These are phyloP conservation scores for Athene noctua DNA, from an alignment of 2,113 vertebrate genomes.

Conservation along the genomic window DNA sequence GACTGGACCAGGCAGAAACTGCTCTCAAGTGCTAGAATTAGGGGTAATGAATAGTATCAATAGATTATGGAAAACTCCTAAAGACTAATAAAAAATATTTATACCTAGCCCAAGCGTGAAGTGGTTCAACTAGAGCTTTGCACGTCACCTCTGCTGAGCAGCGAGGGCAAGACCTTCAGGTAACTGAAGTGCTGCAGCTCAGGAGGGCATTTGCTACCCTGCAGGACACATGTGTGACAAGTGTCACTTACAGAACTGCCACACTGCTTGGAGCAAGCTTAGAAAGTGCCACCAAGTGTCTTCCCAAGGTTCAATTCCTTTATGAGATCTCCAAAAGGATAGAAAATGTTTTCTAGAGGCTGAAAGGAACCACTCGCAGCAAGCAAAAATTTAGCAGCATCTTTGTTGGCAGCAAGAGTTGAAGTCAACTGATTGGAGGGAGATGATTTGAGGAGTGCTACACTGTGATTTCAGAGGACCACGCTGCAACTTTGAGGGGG, in stretches of 20 bases:
- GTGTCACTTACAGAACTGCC: background rate
- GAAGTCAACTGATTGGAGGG: background rate
- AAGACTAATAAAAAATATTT: background rate
- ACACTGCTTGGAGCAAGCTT: background rate
- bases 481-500: no score
- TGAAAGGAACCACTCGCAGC: background rate
- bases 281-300: background rate
- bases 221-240: background rate
- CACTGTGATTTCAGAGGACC: background rate
- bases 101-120: background rate
- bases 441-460: background rate
- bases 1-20: background rate
- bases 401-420: background rate
- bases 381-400: background rate
- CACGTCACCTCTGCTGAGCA: background rate
- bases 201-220: background rate
- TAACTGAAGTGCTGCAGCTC: background rate
- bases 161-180: background rate
- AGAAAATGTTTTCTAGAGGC: background rate
- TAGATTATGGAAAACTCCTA: background rate
- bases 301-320: background rate
- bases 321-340: background rate
- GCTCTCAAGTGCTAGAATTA: background rate
- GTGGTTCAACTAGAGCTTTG: background rate
- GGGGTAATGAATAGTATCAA: background rate